These are phyloP conservation scores for Bos javanicus DNA, from an alignment of 2,113 vertebrate genomes.

Conservation along the genomic window DNA sequence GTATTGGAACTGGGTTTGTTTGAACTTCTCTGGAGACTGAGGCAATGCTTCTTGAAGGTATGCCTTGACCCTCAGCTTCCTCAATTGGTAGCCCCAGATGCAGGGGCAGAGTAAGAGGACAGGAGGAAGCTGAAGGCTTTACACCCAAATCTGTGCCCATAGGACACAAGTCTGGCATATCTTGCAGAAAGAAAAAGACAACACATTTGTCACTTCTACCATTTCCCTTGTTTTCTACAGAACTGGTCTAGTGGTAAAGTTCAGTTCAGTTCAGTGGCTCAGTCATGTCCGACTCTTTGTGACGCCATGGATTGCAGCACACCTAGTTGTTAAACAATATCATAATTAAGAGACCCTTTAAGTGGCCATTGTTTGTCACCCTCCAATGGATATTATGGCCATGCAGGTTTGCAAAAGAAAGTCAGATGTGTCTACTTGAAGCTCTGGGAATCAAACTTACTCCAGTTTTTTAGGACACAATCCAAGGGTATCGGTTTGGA, in stretches of 20 bases:
- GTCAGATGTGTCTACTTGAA: neutral
- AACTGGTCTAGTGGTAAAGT: neutral
- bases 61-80: neutral
- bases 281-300: fast-evolving
- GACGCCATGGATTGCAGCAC: neutral
- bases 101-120: neutral
- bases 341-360: neutral
- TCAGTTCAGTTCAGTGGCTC: neutral
- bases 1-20: neutral
- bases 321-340: neutral
- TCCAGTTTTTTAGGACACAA: neutral
- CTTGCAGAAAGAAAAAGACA: neutral
- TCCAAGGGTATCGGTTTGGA: neutral
- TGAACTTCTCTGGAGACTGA: neutral
- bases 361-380: neutral
- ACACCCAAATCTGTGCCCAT: neutral
- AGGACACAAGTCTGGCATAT: neutral
- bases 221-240: neutral
- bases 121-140: neutral
- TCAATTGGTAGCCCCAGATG: neutral
- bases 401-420: neutral
- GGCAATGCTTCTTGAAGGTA: neutral
- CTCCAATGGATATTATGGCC: neutral
- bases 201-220: neutral
- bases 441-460: neutral